Conservation (phyloP, 2,113 vertebrate species). For the Nothocercus nigrocapillus region DNA sequence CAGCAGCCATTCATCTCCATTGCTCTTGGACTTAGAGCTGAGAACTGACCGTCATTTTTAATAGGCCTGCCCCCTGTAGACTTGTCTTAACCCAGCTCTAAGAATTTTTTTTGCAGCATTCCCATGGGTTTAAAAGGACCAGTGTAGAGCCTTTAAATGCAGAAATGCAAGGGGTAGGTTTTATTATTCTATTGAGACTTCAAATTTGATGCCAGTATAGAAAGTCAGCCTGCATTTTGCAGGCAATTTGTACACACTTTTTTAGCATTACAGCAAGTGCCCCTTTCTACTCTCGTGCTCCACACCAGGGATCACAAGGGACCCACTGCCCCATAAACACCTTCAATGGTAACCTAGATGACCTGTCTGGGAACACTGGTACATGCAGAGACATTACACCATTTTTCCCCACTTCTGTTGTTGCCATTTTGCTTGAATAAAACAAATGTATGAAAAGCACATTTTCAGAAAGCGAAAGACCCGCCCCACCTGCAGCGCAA, state of each 20-base stretch:
- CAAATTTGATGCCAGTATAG: neutral
- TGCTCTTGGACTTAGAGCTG: neutral
- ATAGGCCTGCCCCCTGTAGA: neutral
- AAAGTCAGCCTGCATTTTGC: neutral
- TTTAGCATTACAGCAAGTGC: neutral
- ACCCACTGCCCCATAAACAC: neutral
- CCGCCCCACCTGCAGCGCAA: accelerated
- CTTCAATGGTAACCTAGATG: no score
- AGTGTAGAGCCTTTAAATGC: neutral
- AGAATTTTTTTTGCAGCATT: neutral
- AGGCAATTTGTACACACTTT: neutral
- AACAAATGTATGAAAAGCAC: neutral
- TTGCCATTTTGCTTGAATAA: neutral
- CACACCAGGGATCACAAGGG: neutral
- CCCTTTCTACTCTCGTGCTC: neutral
- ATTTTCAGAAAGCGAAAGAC: neutral
- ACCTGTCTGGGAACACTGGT: neutral
- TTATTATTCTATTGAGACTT: neutral
- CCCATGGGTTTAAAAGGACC: neutral
- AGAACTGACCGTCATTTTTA: neutral
- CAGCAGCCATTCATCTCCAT: neutral
- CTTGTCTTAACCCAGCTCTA: neutral
- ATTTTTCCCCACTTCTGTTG: neutral
- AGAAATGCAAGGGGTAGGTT: neutral
- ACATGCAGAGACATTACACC: neutral